Percentiles rank a stretch among this genome's conserved stretches.
These are phyloP conservation scores for Rhagophthalmus giganteus DNA, from an alignment of 2,888 invertebrate genomes.

Conservation along the genomic window DNA sequence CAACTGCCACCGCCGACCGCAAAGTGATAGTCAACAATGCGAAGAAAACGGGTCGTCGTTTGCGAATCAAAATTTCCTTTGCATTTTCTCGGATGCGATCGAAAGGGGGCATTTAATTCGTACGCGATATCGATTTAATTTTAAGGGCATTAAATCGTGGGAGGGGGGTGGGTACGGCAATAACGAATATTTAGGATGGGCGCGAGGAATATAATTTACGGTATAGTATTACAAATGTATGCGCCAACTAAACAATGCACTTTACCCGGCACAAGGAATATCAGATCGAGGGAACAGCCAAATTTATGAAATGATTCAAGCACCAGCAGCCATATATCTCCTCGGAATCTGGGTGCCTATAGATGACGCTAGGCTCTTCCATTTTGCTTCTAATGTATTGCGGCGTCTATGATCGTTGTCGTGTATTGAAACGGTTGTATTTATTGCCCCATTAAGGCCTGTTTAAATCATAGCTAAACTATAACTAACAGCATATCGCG, in stretches of 20 bases:
- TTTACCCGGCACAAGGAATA: conserved; percentile 27
- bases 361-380: conserved; percentile 46
- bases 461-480: conserved; percentile 63
- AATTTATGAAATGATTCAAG: conserved; percentile 49
- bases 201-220: conserved; percentile 15
- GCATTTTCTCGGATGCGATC: too few relatives aligned
- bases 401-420: conserved; percentile 55
- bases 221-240: conserved; percentile 29
- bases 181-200: conserved; percentile 8
- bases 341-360: conserved; percentile 44
- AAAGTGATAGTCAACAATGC: conserved; percentile 38
- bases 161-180: conserved; percentile 3
- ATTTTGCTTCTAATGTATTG: conserved; percentile 52
- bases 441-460: conserved; percentile 65
- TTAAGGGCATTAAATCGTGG: too few relatives aligned
- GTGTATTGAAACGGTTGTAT: conserved; percentile 63
- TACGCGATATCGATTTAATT: too few relatives aligned
- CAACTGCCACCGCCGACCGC: conserved; percentile 39
- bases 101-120: too few relatives aligned
- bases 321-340: conserved; percentile 44
- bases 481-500: conserved; percentile 57
- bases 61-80: too few relatives aligned
- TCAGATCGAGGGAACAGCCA: conserved; percentile 34
- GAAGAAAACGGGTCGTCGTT: conserved; percentile 26
- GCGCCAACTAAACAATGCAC: conserved; percentile 31